Evolutionary conservation across 2,113 vertebrate genomes (phyloP).

Genomic region (Sminthopsis crassicaudata): DNA sequence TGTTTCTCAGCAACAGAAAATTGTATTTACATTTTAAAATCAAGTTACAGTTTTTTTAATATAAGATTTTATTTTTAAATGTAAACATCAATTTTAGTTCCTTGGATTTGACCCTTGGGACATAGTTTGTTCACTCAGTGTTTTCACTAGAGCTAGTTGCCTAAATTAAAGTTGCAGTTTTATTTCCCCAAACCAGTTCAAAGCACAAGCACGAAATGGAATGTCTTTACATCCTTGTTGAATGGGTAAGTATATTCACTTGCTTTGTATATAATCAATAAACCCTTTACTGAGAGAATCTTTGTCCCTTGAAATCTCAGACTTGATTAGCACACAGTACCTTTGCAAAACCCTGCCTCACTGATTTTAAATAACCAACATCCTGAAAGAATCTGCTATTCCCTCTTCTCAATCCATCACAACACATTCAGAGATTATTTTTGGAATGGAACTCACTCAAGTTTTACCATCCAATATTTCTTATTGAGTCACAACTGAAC

Average conservation of each 20-base stretch:
- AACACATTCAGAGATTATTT: not conserved
- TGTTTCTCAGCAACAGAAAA: not conserved
- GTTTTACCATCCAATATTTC: constrained; percentile 1
- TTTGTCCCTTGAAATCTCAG: not conserved
- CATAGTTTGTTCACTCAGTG: not conserved
- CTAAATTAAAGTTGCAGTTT: not conserved
- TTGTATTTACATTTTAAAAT: not conserved
- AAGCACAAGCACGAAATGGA: not conserved
- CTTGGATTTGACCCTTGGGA: not conserved
- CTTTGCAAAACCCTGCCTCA: not conserved
- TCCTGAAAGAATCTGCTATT: not conserved
- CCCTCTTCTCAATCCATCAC: not conserved
- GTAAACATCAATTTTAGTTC: not conserved
- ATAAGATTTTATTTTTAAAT: not conserved
- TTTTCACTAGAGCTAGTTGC: not conserved
- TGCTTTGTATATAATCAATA: not conserved
- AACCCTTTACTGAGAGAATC: not conserved
- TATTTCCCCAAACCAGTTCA: not conserved
- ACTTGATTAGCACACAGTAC: not conserved
- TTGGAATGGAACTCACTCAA: constrained; percentile 13
- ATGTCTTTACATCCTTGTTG: not conserved
- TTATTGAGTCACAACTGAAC: constrained; percentile 13
- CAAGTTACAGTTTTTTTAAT: not conserved
- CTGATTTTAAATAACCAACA: not conserved
- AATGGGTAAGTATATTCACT: not conserved